Conservation (phyloP, 2,797 vertebrate genomes). For the Bovichtus variegatus region DNA sequence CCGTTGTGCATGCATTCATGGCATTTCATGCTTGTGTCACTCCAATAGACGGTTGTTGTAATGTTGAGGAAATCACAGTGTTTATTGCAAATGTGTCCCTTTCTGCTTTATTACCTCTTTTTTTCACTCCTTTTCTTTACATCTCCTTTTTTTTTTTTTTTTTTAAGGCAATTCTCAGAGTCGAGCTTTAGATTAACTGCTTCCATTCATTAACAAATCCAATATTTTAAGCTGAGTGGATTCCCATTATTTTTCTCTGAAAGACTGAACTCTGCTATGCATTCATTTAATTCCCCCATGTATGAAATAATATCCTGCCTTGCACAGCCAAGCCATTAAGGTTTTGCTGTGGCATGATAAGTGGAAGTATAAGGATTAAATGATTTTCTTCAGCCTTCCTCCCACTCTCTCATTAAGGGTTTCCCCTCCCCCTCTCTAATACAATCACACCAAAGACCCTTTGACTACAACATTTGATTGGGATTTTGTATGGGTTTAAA, state of each 20-base stretch:
- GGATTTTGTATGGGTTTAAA: constrained; percentile 42
- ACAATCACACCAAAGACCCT: constrained; percentile 57
- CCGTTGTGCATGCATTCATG: neutral
- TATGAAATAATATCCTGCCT: constrained; percentile 80
- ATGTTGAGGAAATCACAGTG: constrained; percentile 31
- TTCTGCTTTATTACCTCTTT: neutral
- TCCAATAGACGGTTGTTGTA: constrained; percentile 22
- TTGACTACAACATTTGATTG: constrained; percentile 32
- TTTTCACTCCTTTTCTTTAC: neutral
- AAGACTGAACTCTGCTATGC: constrained; percentile 70
- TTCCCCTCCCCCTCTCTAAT: constrained; percentile 37
- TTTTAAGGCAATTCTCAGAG: constrained; percentile 51
- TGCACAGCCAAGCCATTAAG: constrained; percentile 69
- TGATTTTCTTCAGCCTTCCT: constrained; percentile 71
- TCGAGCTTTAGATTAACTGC: constrained; percentile 57
- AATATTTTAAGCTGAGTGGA: constrained; percentile 65
- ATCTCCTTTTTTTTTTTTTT: constrained; percentile 21
- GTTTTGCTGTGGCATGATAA: constrained; percentile 76
- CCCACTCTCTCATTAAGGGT: constrained; percentile 64
- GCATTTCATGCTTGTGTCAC: constrained; percentile 18
- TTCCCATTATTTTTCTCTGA: constrained; percentile 73
- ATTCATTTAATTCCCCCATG: constrained; percentile 79
- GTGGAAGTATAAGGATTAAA: constrained; percentile 79
- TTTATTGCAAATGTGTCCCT: constrained; percentile 22
- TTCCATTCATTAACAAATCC: constrained; percentile 73